A percentile compares a stretch with the other conserved stretches of the same genome.
Conservation (phyloP, 53 echinoderm and acorn worm genomes). For the Paracentrotus lividus region DNA sequence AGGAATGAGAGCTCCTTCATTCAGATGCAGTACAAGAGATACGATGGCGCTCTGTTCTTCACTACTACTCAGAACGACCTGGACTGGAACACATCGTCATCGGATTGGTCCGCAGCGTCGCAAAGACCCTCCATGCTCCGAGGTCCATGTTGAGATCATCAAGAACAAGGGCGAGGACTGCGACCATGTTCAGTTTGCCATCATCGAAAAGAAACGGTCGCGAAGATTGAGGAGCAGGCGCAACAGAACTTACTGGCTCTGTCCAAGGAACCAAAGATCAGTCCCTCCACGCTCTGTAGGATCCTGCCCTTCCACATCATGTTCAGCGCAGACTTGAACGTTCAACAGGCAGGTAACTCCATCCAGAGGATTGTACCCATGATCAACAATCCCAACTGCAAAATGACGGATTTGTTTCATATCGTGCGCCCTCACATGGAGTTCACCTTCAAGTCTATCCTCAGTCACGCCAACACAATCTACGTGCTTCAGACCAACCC, state of each 20-base stretch:
- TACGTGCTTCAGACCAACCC: conserved; percentile 88
- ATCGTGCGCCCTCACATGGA: conserved; percentile 97
- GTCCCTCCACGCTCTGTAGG: conserved; percentile 86
- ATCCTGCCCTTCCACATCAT: conserved; percentile 97
- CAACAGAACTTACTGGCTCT: conserved; percentile 68
- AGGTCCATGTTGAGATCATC: conserved; percentile 92
- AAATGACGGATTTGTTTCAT: conserved; percentile 84
- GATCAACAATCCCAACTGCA: conserved; percentile 76
- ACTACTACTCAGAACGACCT: conserved; percentile 97
- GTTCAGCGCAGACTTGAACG: conserved; percentile 85
- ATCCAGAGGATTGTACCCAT: conserved; percentile 86
- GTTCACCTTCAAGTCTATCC: conserved; percentile 92
- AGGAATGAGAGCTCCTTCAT: conserved; percentile 97
- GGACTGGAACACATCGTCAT: conserved; percentile 96
- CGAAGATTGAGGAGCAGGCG: conserved; percentile 66
- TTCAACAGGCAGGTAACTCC: conserved; percentile 93
- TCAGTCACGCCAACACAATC: conserved; percentile 96
- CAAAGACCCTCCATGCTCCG: conserved; percentile 86
- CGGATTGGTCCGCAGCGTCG: conserved; percentile 87
- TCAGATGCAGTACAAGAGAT: conserved; percentile 91
- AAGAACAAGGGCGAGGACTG: conserved; percentile 91
- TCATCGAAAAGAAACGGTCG: conserved; percentile 82
- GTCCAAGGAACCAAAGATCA: conserved; percentile 83
- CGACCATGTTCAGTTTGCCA: conserved; percentile 97
- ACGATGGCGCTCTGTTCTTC: conserved; percentile 95